Base-by-base conservation (phyloP, 2,797 vertebrate species). In the Oreochromis grahami region DNA sequence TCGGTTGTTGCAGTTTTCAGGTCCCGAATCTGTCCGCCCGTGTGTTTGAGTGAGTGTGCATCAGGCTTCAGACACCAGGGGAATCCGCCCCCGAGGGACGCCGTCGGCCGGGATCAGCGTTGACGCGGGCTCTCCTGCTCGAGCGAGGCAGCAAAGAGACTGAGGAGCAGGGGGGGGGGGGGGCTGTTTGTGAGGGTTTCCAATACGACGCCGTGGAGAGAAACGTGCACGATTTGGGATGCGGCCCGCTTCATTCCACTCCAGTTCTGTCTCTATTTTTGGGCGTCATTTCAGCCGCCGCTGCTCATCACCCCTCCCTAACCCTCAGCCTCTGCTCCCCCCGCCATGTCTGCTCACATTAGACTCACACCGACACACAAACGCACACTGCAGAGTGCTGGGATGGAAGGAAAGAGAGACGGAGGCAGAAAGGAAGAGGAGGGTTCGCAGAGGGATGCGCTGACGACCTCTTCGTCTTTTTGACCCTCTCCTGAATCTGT, bases 31-130 rank as follows among this genome's bases (percentile, higher is more conserved):
- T 86, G 15, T 91, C 86, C 74, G 58, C 83, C 68, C 5, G 8
- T 56, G 85, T 29, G 11, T 85, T 81, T 79, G 85, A 91, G 89
- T 92, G 84, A 63, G 4, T 19, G 87, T 90, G 87, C 80, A 29
- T 90, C 91, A 88, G 88, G 90, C 88, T 90, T 89, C 80, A 91
- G 88, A 91, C 86, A 86, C 92, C 84, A 87, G 91, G 91, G 93
- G 89, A 92, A 89, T 89, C 91, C 90, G 60, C 84, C 93, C 93
- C 83, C 45, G 63, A 53, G 88, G 93, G 92, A 90, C 86, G 78
- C 79, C 88, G 94, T 93, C 91, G 36, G 84, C 74, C 80, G 82
- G 53, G 91, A 93, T 94, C 88, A 93, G 86, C 86, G 55, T 93
- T 88, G 89, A 48, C 80, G 78, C 45, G 17, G 83, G 82, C 77